Conservation (phyloP, 64 coral and sea anemone genomes). For the Trachythela sp. region DNA sequence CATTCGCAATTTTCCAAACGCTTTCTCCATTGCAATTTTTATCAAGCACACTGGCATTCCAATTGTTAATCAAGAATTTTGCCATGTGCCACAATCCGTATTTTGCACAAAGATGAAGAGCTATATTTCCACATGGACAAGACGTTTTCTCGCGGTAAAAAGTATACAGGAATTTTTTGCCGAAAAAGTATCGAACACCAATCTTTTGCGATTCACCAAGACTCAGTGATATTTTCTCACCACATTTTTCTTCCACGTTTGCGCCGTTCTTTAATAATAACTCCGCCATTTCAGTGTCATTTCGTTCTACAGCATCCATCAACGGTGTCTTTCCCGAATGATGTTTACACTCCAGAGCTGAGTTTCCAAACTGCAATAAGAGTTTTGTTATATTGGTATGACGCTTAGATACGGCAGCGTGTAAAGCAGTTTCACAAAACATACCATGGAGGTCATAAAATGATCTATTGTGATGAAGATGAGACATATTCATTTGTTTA, state of each 20-base stretch:
- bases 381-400: background rate
- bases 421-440: slow-evolving; percentile 17
- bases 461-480: background rate
- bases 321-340: background rate
- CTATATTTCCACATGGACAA: background rate
- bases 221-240: background rate
- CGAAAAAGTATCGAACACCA: background rate
- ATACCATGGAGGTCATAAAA: background rate
- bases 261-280: background rate
- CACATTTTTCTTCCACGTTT: slow-evolving; percentile 13
- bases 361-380: background rate
- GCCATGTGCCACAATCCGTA: slow-evolving; percentile 15
- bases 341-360: background rate
- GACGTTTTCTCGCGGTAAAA: background rate
- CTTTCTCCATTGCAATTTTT: background rate
- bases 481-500: background rate
- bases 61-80: background rate
- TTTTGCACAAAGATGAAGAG: background rate
- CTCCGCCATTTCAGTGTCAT: background rate
- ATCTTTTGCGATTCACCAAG: background rate
- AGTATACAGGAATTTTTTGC: background rate
- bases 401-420: background rate
- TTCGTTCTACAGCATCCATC: background rate
- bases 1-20: background rate
- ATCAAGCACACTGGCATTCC: background rate